Conservation (phyloP, 2,113 vertebrate species). For the Prionailurus viverrinus region DNA sequence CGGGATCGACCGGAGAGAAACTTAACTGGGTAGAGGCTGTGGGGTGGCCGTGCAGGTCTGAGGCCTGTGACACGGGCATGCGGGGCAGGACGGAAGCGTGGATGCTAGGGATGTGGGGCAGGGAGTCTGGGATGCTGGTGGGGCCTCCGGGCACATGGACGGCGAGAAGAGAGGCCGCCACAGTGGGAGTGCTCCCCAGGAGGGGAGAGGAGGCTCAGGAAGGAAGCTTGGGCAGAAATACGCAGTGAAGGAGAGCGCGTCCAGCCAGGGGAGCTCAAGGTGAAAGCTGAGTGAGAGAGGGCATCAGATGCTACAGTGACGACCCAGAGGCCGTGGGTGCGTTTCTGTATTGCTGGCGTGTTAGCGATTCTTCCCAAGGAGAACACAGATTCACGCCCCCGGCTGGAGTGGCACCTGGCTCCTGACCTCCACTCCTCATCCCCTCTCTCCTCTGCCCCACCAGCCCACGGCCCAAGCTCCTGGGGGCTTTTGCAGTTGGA, state of each 20-base stretch:
- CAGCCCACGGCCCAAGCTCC: no score
- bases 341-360: rapidly evolving
- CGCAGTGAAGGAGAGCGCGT: neutral
- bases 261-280: neutral
- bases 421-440: neutral
- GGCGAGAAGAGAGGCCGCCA: neutral
- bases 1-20: neutral
- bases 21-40: neutral
- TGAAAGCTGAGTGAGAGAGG: neutral
- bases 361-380: neutral
- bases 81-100: neutral
- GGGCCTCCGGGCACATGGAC: neutral
- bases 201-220: neutral
- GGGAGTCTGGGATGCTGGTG: neutral
- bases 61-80: neutral
- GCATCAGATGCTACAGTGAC: rapidly evolving
- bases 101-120: neutral
- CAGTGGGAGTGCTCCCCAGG: neutral
- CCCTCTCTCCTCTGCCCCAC: no score
- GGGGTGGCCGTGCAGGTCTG: rapidly evolving
- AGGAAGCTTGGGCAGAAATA: no score
- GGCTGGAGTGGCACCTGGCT: no score
- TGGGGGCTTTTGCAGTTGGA: neutral
- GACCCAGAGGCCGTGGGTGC: no score
- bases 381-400: rapidly evolving